Evolutionary conservation across 2,797 vertebrate species (phyloP), one percentile per base, ranked within the genome.

Genomic region (Carapus acus): DNA sequence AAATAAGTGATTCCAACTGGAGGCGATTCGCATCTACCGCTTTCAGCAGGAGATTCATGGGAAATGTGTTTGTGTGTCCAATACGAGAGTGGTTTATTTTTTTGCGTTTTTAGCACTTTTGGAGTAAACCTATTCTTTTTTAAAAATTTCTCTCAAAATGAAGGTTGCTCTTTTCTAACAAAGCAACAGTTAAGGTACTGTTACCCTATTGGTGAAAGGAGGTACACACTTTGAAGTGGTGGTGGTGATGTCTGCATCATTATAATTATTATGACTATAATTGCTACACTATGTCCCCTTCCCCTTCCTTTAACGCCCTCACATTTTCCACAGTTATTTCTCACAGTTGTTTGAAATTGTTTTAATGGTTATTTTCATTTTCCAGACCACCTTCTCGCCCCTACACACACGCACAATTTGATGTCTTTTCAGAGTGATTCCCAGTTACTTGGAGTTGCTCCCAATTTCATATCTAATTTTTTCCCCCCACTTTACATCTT

Each of bases 1-100:
- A 58, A 77, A 58, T 64, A 47, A 67, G 59, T 41, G 49, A 43
- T 55, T 45, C 14, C 20, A 20, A 33, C 12, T 19, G 21, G 34
- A 16, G 39, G n/a, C 16, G 9, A 12, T 18, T 27, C 17, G 42
- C 19, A 34, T 20, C 22, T 23, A 43, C 2, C 18, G 18, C 37
- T 37, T 38, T 33, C 31, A 33, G 31, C 34, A n/a, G 34, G 34
- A 36, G 34, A 36, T 15, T 36, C n/a, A 13, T 9, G 31, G 31
- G 8, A 9, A 33, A 33, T 33, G 31, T 33, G 3, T 33, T 33
- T 33, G 31, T 33, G 2, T 7, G 12, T 33, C 5, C 9, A 9
- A 8, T 13, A 33, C 6, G 11, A 36, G 34, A 15, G 34, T 15
- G 14, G 14, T 36, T 6, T 36, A 4, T 36, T 2, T 15, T 36